Evolutionary conservation across 2,113 vertebrate species (phyloP), one percentile per base, ranked within the genome.

Genomic region (Podilymbus podiceps): DNA sequence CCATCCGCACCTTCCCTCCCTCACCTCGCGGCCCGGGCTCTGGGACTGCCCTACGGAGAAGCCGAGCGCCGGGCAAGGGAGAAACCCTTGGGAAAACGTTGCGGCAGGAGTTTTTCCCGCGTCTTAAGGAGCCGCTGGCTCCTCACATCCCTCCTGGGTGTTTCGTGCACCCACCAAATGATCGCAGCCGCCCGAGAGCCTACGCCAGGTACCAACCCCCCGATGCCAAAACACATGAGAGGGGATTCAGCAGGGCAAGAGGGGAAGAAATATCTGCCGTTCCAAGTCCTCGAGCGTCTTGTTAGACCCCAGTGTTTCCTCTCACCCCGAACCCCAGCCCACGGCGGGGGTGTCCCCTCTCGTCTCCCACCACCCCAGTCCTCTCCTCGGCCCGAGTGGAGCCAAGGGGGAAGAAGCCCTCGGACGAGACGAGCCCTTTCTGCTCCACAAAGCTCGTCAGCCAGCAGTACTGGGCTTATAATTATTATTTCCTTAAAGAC

Each of bases 401-500:
- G 47, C 55, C 42, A 6, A 35, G 25, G 58, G 94, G 55, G 66
- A 84, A 60, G 60, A 52, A 52, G 35, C 1, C 1, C 19, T 44
- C 64, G 94, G 85, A 47, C 52, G 25, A 62, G 68, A 15, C 2
- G 20, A 64, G 95, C 83, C 94, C 82, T 86, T 77, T 92, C 85
- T 80, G 35, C 80, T 71, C 79, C 86, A 71, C 90, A 59, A 59
- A 85, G 79, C 85, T 91, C 35, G 0, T 73, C 92, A 93, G 78
- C 85, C 93, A 58, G 88, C 59, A 16, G 67, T 15, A 0, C 80
- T 44, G 71, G 75, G 67, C 75, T 89, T 50, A 28, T 85, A 95
- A 97, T 97, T 87, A 95, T 87, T 84, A 95, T 96, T 95, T 96
- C 94, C 93, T 94, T 96, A 92, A 94, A 93, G 97, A 97, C 25